Base-by-base conservation (phyloP, 2,113 vertebrate genomes). In the Paradoxurus hermaphroditus region DNA sequence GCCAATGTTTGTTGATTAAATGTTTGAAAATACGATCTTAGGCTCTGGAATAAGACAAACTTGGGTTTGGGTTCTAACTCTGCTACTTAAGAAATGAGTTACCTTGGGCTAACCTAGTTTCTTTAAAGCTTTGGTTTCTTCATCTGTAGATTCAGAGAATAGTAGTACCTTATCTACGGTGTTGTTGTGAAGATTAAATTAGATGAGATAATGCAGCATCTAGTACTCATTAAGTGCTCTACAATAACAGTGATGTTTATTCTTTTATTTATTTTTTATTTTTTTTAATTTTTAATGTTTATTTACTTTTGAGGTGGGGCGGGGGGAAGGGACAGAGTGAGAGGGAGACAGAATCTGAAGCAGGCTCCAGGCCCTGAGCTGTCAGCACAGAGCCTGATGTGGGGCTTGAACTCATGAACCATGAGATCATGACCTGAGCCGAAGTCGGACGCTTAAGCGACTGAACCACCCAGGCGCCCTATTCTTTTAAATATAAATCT, bases 51-150 rank as follows among this genome's bases (percentile, higher is more conserved):
- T 62, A 78, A 89, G n/a, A 73, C 14, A 78, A 91, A 93, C n/a
- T 36, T 88, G 56, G 77, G 63, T 85, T 44, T 91, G 53, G 41
- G 84, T 53, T 89, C 72, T 82, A 65, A 51, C 44, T 95, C 81
- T 90, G 94, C 59, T 90, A 82, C 2, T 49, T 89, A 90, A 92
- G 41, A 72, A 95, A 91, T 62, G 21, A 85, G 53, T 92, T 86
- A 81, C 7, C 11, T 34, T 84, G 77, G 87, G 56, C 14, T 94
- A 77, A 68, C 19, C 59, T 41, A 63, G 44, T 7, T 34, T 16
- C 44, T 93, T 85, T 34, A n/a, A 78, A 41, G 10, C n/a, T 92
- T 85, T 27, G 27, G 39, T 84, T 96, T 91, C 59, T 36, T 62
- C 46, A 85, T 53, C n/a, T 70, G 5, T 63, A 72, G 78, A 77